Evolutionary conservation across 2,797 vertebrate species (phyloP).

Genomic region (Etheostoma nigrum): DNA sequence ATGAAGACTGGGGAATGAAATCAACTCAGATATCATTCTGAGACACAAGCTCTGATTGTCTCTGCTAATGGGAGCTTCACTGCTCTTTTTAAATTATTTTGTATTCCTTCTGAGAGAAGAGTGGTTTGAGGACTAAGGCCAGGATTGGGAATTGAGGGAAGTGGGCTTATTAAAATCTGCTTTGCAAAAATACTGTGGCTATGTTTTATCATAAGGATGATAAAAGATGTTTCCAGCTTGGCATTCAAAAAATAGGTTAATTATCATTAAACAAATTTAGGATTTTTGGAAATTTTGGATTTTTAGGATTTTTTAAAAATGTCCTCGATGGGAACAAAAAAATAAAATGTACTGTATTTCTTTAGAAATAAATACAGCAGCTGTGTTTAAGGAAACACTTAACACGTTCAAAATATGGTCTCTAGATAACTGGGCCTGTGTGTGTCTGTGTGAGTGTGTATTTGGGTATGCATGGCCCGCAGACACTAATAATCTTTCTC

Average conservation of each 20-base stretch:
- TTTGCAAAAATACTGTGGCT: background rate
- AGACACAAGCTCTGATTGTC: conserved; percentile 59
- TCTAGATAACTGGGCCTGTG: background rate
- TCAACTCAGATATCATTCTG: conserved; percentile 49
- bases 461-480: conserved; percentile 36
- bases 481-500: conserved; percentile 67
- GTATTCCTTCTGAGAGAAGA: conserved; percentile 10
- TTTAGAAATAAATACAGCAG: background rate
- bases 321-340: background rate
- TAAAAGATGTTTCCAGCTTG: conserved; percentile 3
- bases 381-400: background rate
- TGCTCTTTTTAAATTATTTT: conserved; percentile 35
- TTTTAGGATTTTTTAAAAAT: too few species aligned
- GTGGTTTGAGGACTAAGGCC: conserved; percentile 13
- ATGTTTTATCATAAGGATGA: background rate
- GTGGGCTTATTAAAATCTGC: conserved; percentile 31
- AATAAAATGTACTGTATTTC: too few species aligned
- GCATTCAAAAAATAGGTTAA: background rate
- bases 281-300: background rate
- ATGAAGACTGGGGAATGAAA: conserved; percentile 66
- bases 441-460: conserved; percentile 11
- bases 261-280: background rate
- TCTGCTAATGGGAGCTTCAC: conserved; percentile 55
- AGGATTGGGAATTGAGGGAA: conserved; percentile 5
- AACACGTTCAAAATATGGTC: background rate